A percentile compares a stretch with the other conserved stretches of the same genome.
These are phyloP conservation scores for Cryptotermes secundus DNA, from an alignment of 1,140 invertebrate genomes.

Conservation along the genomic window DNA sequence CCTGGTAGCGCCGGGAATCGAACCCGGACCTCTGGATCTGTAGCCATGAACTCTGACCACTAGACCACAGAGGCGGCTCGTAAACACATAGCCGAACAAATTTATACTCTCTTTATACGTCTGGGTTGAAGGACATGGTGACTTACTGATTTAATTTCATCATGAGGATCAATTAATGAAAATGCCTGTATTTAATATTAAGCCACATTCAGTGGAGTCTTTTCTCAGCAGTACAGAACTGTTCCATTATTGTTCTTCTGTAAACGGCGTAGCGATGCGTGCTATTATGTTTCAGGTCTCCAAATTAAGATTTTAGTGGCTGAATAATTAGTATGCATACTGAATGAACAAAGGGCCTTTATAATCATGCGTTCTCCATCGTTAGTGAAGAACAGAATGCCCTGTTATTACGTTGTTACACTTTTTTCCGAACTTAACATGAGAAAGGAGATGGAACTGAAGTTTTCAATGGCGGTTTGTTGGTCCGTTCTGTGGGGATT, in stretches of 20 bases:
- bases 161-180: not conserved
- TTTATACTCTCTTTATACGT: no score
- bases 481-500: no score
- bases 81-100: no score
- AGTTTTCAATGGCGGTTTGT: no score
- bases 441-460: not conserved
- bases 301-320: not conserved
- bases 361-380: not conserved
- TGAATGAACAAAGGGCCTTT: not conserved
- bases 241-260: not conserved
- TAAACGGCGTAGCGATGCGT: not conserved
- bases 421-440: not conserved
- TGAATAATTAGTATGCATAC: not conserved
- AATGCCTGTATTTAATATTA: not conserved
- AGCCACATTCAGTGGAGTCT: not conserved
- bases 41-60: no score
- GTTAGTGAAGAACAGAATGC: not conserved
- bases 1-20: no score
- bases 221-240: not conserved
- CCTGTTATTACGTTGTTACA: not conserved
- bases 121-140: not conserved
- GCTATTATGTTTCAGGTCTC: not conserved
- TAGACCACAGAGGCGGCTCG: no score
- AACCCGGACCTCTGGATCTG: no score
- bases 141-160: not conserved